Percentiles rank a stretch among this genome's conserved stretches.
Conservation (phyloP, 2,888 invertebrate genomes). For the Odontomyia ornata region DNA sequence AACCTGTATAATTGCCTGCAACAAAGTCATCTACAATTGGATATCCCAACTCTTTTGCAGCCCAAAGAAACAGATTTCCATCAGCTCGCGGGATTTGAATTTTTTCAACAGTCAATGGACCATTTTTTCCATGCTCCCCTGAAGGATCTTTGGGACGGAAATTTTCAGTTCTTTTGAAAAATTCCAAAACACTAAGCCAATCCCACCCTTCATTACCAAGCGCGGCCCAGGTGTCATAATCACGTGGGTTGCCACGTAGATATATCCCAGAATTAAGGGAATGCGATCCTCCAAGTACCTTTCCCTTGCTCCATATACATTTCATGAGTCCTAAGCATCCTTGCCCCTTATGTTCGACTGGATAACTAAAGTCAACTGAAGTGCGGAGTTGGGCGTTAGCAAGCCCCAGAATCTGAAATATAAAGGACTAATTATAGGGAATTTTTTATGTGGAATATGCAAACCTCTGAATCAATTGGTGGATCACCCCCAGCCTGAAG, state of each 20-base stretch:
- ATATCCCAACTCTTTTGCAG: constrained; percentile 57
- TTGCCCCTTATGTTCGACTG: constrained; percentile 70
- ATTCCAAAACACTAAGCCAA: constrained; percentile 81
- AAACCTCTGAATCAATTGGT: constrained; percentile 65
- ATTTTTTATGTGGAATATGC: too few relatives aligned
- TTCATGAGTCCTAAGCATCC: too few relatives aligned
- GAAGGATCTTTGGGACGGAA: constrained; percentile 69
- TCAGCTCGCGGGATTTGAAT: constrained; percentile 70
- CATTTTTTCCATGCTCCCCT: constrained; percentile 69
- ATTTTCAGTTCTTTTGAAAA: constrained; percentile 87
- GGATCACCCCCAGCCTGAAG: constrained; percentile 81
- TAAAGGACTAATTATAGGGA: too few relatives aligned
- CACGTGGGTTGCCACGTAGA: constrained; percentile 67
- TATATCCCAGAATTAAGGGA: constrained; percentile 65
- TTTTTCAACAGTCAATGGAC: constrained; percentile 74
- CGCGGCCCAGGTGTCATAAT: constrained; percentile 70
- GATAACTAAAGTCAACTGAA: constrained; percentile 57
- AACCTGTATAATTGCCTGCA: constrained; percentile 65
- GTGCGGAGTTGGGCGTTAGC: constrained; percentile 53
- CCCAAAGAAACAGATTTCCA: too few relatives aligned
- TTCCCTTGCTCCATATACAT: constrained; percentile 92
- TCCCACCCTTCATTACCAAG: constrained; percentile 80
- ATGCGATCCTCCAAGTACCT: constrained; percentile 62
- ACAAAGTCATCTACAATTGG: constrained; percentile 61
- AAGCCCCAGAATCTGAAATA: constrained; percentile 55